Conservation (phyloP, 1,140 invertebrate species). For the Euura lappo region DNA sequence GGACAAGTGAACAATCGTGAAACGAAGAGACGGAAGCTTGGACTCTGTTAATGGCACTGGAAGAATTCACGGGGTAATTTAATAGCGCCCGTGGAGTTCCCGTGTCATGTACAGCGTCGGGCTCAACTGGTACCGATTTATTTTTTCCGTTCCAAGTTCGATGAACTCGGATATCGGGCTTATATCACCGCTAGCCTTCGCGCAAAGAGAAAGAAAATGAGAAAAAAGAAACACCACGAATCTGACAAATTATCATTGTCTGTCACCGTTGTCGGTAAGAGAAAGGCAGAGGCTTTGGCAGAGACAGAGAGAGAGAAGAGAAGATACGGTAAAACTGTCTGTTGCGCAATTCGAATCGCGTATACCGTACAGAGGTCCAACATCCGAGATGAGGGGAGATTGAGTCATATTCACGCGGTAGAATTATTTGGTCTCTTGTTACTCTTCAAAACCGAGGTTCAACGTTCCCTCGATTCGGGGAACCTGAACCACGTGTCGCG, state of each 20-base stretch:
- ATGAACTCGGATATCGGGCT: no score
- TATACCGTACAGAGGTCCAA: not conserved
- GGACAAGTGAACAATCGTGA: no score
- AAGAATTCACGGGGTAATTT: constrained; percentile 62
- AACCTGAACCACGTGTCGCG: no score
- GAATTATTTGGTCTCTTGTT: no score
- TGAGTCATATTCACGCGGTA: no score
- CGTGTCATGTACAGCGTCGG: constrained; percentile 62
- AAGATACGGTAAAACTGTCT: not conserved
- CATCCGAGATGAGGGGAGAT: no score
- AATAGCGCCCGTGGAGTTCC: constrained; percentile 60
- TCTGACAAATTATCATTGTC: no score
- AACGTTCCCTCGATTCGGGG: not conserved
- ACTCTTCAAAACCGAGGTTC: not conserved
- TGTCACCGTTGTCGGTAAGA: not conserved
- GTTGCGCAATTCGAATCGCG: not conserved
- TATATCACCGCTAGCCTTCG: no score
- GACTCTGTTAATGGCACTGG: constrained; percentile 63
- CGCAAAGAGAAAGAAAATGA: not conserved
- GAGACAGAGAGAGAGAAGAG: not conserved
- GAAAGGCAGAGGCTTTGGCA: not conserved
- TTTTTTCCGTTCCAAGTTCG: no score
- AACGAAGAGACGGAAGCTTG: constrained; percentile 18
- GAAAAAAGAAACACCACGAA: constrained; percentile 1
- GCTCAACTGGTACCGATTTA: constrained; percentile 35